These are phyloP conservation scores for Molorchus minor DNA, from an alignment of 2,888 invertebrate species.

Conservation along the genomic window DNA sequence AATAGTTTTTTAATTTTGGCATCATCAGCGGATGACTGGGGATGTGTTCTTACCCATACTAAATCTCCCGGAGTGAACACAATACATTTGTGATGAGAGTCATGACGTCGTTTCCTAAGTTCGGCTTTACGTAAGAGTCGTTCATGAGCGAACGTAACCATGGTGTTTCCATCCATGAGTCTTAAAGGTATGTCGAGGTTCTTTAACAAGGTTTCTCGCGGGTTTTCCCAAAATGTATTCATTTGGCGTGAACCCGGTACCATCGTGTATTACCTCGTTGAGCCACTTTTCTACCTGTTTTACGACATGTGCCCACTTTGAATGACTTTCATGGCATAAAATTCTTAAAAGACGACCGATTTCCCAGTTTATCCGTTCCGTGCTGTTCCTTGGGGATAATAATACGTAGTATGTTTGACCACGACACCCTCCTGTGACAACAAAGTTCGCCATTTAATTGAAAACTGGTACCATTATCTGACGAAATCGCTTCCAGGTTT, in stretches of 20 bases:
- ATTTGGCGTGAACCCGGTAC: neutral
- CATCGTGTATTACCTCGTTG: neutral
- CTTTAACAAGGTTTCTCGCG: neutral
- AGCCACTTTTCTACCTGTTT: neutral
- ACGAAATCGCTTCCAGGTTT: neutral
- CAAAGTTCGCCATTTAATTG: neutral
- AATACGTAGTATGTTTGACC: neutral
- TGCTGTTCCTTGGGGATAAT: neutral
- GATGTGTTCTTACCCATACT: conserved; percentile 3
- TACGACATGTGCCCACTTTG: conserved; percentile 1
- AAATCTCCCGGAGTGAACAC: neutral
- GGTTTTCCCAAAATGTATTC: neutral
- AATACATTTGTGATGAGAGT: neutral
- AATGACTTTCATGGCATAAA: conserved; percentile 1
- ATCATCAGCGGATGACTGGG: conserved; percentile 9
- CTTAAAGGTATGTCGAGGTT: neutral
- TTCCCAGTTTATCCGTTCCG: conserved; percentile 5
- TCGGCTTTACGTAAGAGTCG: neutral
- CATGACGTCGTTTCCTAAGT: neutral
- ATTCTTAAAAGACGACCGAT: neutral
- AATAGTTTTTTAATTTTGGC: conserved; percentile 4
- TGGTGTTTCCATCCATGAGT: neutral
- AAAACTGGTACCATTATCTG: conserved; percentile 15
- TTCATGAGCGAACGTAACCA: neutral
- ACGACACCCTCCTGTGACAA: neutral